A percentile compares a stretch with the other conserved stretches of the same genome.
phyloP scores from a whole-genome alignment of 2,113 vertebrate genomes.

The Crotophaga sulcirostris region DNA sequence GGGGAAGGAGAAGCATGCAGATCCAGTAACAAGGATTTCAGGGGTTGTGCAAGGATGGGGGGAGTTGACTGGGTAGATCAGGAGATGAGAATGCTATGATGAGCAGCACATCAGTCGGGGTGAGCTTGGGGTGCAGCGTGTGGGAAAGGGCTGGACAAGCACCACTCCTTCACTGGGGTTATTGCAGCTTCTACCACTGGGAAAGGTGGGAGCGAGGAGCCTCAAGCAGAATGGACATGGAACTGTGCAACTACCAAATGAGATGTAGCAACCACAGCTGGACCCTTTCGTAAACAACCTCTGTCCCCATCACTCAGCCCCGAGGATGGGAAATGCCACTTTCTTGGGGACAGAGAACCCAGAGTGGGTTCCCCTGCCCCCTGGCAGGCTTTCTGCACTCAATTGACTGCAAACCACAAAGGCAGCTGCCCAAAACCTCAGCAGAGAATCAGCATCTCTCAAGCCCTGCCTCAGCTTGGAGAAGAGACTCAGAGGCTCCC shows the following conservation, averaged over 20 bases:
- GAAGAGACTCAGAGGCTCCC: not conserved
- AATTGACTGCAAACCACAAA: conserved; percentile 16
- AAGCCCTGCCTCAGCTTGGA: not conserved
- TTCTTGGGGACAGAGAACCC: not conserved
- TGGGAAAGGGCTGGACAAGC: not conserved
- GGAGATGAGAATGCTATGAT: not conserved
- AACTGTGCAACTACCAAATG: not conserved
- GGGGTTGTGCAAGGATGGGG: not conserved
- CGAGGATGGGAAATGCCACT: accelerated
- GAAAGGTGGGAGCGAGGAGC: not conserved
- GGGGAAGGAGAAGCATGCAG: not conserved
- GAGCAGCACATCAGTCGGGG: not conserved
- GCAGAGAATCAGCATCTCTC: not conserved
- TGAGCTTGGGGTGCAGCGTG: accelerated
- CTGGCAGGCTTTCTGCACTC: not conserved
- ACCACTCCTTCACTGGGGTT: not conserved
- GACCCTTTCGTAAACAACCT: not conserved
- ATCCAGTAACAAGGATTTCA: not conserved
- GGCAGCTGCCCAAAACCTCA: conserved; percentile 38
- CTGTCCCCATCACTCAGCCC: not conserved
- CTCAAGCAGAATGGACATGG: not conserved
- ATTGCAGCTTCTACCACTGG: not conserved
- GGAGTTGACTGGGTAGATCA: not conserved
- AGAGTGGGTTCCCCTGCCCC: not conserved
- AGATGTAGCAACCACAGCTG: not conserved